Percentiles rank a stretch among this genome's conserved stretches.
Conservation (phyloP, 64 coral and sea anemone species). For the Dendronephthya gigantea region DNA sequence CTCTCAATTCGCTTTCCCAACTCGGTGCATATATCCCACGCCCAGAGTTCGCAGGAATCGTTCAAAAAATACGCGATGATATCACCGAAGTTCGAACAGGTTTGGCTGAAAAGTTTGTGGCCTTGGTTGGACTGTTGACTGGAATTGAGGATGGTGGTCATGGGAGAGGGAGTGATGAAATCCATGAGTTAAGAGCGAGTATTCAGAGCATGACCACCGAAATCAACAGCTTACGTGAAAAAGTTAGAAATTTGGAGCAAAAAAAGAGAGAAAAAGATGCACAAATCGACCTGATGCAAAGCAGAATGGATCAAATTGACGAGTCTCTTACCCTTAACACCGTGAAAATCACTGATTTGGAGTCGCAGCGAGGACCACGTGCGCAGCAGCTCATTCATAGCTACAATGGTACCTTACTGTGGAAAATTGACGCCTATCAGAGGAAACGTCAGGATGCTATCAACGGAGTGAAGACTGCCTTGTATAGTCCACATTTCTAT, state of each 20-base stretch:
- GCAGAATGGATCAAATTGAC: neutral
- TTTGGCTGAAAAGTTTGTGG: neutral
- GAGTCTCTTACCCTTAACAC: neutral
- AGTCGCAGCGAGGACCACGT: neutral
- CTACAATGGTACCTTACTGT: neutral
- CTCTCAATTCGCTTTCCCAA: neutral
- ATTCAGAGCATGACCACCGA: neutral
- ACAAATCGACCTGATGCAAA: neutral
- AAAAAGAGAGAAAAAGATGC: neutral
- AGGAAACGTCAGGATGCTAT: neutral
- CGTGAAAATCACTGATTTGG: neutral
- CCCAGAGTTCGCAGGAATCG: neutral
- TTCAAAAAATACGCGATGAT: neutral
- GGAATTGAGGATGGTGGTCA: neutral
- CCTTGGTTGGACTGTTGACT: neutral
- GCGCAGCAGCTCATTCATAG: neutral
- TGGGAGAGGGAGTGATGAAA: neutral
- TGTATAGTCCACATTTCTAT: conserved; percentile 21
- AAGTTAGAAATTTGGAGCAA: neutral
- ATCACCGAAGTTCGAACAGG: neutral
- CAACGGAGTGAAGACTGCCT: neutral
- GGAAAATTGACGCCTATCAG: neutral
- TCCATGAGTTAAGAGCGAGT: neutral
- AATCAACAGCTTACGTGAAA: neutral
- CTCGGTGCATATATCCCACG: neutral